These are phyloP conservation scores for Brachynemurus nebulosus DNA, from an alignment of 2,888 invertebrate genomes.

Conservation along the genomic window DNA sequence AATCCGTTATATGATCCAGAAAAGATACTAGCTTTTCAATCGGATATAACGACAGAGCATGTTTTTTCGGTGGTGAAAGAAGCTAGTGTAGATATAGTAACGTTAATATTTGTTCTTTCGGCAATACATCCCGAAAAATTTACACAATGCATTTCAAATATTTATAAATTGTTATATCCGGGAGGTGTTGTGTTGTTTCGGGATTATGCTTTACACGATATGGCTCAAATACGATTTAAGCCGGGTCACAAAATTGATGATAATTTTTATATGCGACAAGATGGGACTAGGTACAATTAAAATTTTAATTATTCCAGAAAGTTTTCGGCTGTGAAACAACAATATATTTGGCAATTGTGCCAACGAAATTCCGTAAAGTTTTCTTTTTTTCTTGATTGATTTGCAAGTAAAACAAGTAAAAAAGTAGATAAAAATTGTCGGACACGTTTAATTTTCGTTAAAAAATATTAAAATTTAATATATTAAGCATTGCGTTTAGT, in stretches of 20 bases:
- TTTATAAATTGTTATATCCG: slow-evolving; percentile 49
- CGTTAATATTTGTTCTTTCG: slow-evolving; percentile 89
- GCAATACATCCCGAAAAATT: slow-evolving; percentile 85
- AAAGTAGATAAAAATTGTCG: no score
- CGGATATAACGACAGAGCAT: slow-evolving; percentile 63
- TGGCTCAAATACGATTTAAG: slow-evolving; percentile 90
- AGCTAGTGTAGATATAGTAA: slow-evolving; percentile 59
- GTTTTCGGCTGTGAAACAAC: no score
- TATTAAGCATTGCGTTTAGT: no score
- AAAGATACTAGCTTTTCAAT: slow-evolving; percentile 64
- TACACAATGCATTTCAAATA: slow-evolving; percentile 42
- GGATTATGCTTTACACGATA: slow-evolving; percentile 91
- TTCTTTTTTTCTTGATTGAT: no score
- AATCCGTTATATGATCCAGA: slow-evolving; percentile 49
- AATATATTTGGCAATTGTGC: no score
- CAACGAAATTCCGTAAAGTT: no score
- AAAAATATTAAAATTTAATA: no score
- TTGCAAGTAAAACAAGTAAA: no score
- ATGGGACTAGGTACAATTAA: slow-evolving; percentile 86
- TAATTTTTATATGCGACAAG: slow-evolving; percentile 90
- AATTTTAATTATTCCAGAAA: no score
- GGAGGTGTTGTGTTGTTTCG: slow-evolving; percentile 76
- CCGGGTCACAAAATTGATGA: slow-evolving; percentile 84
- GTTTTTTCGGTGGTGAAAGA: slow-evolving; percentile 41
- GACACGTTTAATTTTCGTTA: no score